Conservation (phyloP, 2,888 invertebrate genomes). For the Zaprionus obscuricornis region DNA sequence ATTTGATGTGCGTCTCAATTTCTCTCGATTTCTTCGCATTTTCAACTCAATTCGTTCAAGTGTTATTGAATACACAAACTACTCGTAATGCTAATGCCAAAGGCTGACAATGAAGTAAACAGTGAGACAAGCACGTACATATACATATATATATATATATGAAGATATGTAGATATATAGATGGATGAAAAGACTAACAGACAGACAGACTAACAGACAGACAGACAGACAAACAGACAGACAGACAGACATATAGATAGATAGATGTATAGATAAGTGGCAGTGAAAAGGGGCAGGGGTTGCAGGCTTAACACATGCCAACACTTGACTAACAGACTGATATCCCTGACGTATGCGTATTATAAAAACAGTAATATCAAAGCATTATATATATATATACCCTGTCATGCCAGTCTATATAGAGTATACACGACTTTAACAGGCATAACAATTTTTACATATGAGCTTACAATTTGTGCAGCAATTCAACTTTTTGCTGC, state of each 20-base stretch:
- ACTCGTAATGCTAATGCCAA: conserved; percentile 16
- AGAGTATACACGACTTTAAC: too few relatives aligned
- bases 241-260: background rate
- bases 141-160: background rate
- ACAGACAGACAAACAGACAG: too few relatives aligned
- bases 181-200: background rate
- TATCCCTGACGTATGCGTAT: conserved; percentile 55
- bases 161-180: background rate
- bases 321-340: conserved; percentile 26
- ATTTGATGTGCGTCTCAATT: conserved; percentile 53
- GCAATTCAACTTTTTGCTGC: too few relatives aligned
- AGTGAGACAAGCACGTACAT: too few relatives aligned
- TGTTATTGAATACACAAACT: conserved; percentile 59
- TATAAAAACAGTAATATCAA: conserved; percentile 7
- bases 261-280: too few relatives aligned
- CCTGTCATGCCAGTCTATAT: too few relatives aligned
- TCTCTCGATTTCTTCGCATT: conserved; percentile 66
- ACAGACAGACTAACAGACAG: too few relatives aligned
- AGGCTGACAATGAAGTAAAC: conserved; percentile 52
- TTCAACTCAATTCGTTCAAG: conserved; percentile 59
- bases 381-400: background rate
- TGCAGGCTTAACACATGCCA: too few relatives aligned
- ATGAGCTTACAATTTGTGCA: too few relatives aligned
- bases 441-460: too few relatives aligned
- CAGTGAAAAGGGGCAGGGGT: too few relatives aligned